Conservation (phyloP, 2,888 invertebrate species). For the Agrotis ipsilon region DNA sequence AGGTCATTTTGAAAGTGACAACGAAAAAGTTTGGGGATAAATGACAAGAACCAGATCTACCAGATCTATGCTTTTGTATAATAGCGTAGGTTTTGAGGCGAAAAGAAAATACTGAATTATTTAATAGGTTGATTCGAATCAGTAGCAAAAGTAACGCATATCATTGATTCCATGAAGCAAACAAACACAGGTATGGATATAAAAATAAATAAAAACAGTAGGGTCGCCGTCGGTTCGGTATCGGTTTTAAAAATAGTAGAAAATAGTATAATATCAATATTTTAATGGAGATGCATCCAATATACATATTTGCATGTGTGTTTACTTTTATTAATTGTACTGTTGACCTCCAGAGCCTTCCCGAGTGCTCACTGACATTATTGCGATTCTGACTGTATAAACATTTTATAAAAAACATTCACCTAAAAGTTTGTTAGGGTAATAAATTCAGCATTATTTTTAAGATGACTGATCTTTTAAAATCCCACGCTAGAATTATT, state of each 20-base stretch:
- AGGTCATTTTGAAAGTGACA: not conserved
- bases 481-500: slow-evolving; percentile 12
- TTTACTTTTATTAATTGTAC: not conserved
- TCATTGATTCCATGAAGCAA: not conserved
- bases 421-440: not conserved
- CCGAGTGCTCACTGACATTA: not conserved
- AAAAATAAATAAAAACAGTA: not conserved
- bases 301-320: not conserved
- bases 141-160: not conserved
- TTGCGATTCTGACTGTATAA: not conserved
- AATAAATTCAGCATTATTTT: not conserved
- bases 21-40: not conserved
- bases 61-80: no score
- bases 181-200: not conserved
- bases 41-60: not conserved
- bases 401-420: not conserved
- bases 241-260: not conserved
- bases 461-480: not conserved
- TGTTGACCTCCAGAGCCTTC: not conserved
- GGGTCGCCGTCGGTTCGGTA: not conserved
- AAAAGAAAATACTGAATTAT: not conserved
- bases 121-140: not conserved
- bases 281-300: slow-evolving; percentile 1
- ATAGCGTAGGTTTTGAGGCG: not conserved
- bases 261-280: not conserved